Conservation (phyloP, 2,888 invertebrate species). For the Ligdia adustata region DNA sequence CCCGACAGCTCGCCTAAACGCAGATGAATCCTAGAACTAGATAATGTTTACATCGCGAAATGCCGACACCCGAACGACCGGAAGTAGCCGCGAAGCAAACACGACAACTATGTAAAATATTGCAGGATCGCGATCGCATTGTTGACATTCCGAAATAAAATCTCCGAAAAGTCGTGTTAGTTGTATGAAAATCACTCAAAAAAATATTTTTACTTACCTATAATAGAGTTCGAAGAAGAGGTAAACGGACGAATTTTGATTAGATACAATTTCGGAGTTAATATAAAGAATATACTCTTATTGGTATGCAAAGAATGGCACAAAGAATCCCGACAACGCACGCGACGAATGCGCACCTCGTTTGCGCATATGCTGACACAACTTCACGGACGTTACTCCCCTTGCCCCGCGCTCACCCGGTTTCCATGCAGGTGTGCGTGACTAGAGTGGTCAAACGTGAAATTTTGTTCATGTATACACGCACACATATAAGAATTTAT, state of each 20-base stretch:
- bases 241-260: slow-evolving; percentile 87
- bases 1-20: slow-evolving; percentile 74
- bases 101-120: slow-evolving; percentile 92
- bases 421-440: slow-evolving; percentile 66
- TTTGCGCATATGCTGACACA: slow-evolving; percentile 91
- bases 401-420: slow-evolving; percentile 78
- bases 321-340: slow-evolving; percentile 98
- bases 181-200: slow-evolving; percentile 85
- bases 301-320: slow-evolving; percentile 98
- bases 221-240: slow-evolving; percentile 86
- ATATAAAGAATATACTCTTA: slow-evolving; percentile 89
- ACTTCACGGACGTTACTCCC: slow-evolving; percentile 84
- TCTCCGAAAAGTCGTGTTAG: slow-evolving; percentile 83
- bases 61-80: slow-evolving; percentile 82
- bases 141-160: slow-evolving; percentile 88
- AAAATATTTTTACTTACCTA: slow-evolving; percentile 88
- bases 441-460: slow-evolving; percentile 83
- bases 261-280: slow-evolving; percentile 86
- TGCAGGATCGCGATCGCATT: slow-evolving; percentile 90
- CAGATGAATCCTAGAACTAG: slow-evolving; percentile 75
- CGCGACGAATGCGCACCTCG: slow-evolving; percentile 91
- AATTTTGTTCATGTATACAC: slow-evolving; percentile 77
- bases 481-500: slow-evolving; percentile 65
- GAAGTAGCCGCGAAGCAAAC: slow-evolving; percentile 86
- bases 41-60: slow-evolving; percentile 84